Base-by-base conservation (phyloP, 2,797 vertebrate species). In the Spondyliosoma cantharus region DNA sequence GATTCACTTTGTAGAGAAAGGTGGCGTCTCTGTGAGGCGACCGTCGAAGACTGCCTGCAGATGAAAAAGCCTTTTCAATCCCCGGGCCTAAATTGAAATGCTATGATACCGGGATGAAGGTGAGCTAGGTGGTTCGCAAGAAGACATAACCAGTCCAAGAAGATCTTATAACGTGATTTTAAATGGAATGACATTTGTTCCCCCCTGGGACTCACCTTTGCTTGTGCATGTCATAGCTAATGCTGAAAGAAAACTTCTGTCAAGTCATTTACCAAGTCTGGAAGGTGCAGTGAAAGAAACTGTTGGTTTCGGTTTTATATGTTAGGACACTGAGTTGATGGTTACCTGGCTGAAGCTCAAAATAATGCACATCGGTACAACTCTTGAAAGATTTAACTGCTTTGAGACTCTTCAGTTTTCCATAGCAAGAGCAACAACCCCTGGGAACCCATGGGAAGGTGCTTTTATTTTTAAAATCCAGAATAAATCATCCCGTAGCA, bases 31-130 rank as follows among this genome's bases (percentile, higher is more conserved):
- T 61, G 49, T 6, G 72, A 80, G 78, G 85, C 42, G 66, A 81
- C 75, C 64, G 74, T 85, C 82, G 68, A 37, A 79, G 57, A 60
- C 71, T 64, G 67, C 73, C 64, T 65, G 76, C 66, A 78, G 79
- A 89, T 88, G 71, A 86, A 89, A 77, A 89, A 59, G 22, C 69
- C 3, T 83, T 87, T 91, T 88, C 85, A 89, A 87, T 91, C 81
- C 71, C 59, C 27, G 2, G 66, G 50, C 81, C 78, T 64, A 80
- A 90, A 91, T 88, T 83, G 86, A 90, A 92, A 87, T 11, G 58
- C 83, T 87, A 86, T 76, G 82, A 90, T 84, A 82, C 81, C 45
- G 81, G 88, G 84, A 88, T 90, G 81, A 90, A 87, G 76, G 80
- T 87, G 85, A 89, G 82, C 65, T 68, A 32, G 78, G 73, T 64